Base-by-base conservation (phyloP, 2,797 vertebrate genomes). In the Intellagama lesueurii region DNA sequence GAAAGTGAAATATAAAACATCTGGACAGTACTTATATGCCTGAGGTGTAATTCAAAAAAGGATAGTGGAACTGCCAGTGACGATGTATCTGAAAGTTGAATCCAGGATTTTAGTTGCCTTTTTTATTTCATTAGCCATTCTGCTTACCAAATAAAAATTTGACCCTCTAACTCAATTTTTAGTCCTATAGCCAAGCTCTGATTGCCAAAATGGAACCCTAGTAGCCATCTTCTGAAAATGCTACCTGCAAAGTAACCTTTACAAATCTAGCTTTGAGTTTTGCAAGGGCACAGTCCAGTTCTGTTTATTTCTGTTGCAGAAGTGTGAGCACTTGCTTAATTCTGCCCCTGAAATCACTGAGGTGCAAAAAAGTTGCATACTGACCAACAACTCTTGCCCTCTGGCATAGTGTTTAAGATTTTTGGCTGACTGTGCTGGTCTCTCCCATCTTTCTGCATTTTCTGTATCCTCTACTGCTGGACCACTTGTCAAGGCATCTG, bases 1-100 rank as follows among this genome's bases (percentile, higher is more conserved):
- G 86, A 30, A 87, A 17, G 86, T 85, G 64, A 84, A 35, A 91
- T 88, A 68, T 44, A 32, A 73, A 40, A 82, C 44, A 47, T 35
- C 28, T 73, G 40, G 56, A 16, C 17, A 77, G 12, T 77, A 56
- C 47, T 86, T 76, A 78, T 87, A 47, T 70, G 17, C 40, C 40
- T 85, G 3, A 44, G 35, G 26, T 82, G 9, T 19, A 76, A 85
- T 75, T 73, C 8, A 87, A 22, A 19, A 40, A n/a, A 24, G 7
- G 22, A 24, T 56, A 35, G 28, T 64, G 3, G 35, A 83, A 14
- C 30, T 47, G 35, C 24, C 19, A 68, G 16, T 82, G 28, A n/a
- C 8, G 56, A 28, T 76, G 4, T 32, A 82, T n/a, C 17, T 81
- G 40, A 83, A 87, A 52, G 49, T 7, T 30, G 69, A n/a, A 77